Evolutionary conservation across 2,113 vertebrate species (phyloP), one percentile per base, ranked within the genome.

Genomic region (Puma concolor): DNA sequence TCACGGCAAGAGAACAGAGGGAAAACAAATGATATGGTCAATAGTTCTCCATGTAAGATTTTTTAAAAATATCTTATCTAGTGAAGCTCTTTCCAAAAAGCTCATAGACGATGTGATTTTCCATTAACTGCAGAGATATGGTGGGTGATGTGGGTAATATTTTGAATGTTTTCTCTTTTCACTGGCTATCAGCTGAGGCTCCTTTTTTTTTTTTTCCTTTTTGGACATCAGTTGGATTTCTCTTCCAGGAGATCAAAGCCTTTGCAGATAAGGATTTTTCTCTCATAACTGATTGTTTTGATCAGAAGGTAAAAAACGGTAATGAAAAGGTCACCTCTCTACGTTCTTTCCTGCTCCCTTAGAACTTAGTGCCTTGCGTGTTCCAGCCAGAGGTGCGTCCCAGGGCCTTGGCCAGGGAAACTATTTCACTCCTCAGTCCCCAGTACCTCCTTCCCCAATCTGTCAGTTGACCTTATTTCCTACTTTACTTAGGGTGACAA

Each of bases 21-120:
- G 85, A 77, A 81, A 95, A 48, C 1, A 0, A 66, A 97, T 33
- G 52, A 36, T 44, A 3, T 4, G 88, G 95, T 71, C 88, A 63
- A 67, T 76, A 92, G 52, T 23, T 77, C 91, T 41, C 71, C 14
- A 11, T 13, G 66, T 44, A 54, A 41, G 74, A 63, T 44, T 52
- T 84, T 14, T 90, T 79, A 80, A 38, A 71, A 71, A 0, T 14
- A 88, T 88, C 80, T 95, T 92, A 95, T 88, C 93, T 94, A 31
- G 33, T 13, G 50, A 93, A 60, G 23, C 89, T 81, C 31, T 76
- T 90, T 72, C 79, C 72, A n/a, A 14, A 95, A 76, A 76, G 69
- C 74, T 31, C 50, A 5, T 31, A 74, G 48, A 67, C 0, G 19
- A 80, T 33, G 88, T 14, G 79, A 82, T 50, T 95, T 97, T 64